A percentile compares a stretch with the other conserved stretches of the same genome.
Conservation (phyloP, 2,888 invertebrate genomes). For the Lithosia quadra region DNA sequence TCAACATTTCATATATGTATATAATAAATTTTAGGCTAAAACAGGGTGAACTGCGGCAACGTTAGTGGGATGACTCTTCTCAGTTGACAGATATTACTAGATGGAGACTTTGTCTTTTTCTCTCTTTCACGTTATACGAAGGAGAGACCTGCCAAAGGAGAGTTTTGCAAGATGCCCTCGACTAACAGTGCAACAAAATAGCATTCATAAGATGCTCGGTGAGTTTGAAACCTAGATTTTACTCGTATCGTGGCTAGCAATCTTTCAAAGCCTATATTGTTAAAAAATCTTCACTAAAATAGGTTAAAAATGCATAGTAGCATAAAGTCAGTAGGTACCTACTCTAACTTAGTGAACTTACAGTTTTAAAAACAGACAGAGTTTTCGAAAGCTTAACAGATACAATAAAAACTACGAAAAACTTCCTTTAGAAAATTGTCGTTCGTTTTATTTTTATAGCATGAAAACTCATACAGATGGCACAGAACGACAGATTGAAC, state of each 20-base stretch:
- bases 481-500: conserved; percentile 1
- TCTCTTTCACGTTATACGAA: too few relatives aligned
- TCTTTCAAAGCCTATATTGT: neutral
- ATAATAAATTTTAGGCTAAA: too few relatives aligned
- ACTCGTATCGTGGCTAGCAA: neutral
- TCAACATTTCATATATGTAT: too few relatives aligned
- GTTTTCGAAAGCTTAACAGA: neutral
- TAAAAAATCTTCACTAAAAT: neutral
- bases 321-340: neutral
- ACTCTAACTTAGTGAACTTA: neutral
- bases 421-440: neutral
- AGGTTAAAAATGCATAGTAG: neutral
- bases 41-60: too few relatives aligned
- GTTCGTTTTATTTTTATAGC: neutral
- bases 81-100: too few relatives aligned
- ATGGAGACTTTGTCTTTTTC: too few relatives aligned
- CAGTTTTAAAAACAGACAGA: neutral
- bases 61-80: too few relatives aligned
- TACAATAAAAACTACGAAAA: neutral
- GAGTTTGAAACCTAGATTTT: too few relatives aligned
- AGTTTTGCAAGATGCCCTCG: too few relatives aligned
- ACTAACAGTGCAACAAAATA: too few relatives aligned
- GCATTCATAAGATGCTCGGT: too few relatives aligned
- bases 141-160: too few relatives aligned
- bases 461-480: conserved; percentile 1